Conservation (phyloP, 2,888 invertebrate species). For the Horisme vitalbata region DNA sequence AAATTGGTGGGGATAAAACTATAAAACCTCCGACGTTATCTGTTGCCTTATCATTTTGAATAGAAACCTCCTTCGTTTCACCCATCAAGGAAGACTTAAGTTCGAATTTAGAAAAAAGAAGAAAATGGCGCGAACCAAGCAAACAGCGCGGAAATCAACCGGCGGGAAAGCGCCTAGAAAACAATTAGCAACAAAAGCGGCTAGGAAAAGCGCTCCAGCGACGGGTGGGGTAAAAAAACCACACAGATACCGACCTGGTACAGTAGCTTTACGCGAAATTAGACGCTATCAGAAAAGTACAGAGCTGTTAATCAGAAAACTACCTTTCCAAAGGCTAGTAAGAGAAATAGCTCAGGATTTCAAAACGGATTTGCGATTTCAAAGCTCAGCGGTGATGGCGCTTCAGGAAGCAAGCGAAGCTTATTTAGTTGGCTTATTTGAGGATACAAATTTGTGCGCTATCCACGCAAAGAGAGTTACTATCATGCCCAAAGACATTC, state of each 20-base stretch:
- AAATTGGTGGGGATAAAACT: not conserved
- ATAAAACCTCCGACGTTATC: conserved; percentile 12
- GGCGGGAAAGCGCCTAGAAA: conserved; percentile 89
- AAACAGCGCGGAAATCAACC: conserved; percentile 88
- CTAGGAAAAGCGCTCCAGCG: conserved; percentile 87
- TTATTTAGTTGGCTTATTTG: conserved; percentile 87
- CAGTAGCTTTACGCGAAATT: conserved; percentile 87
- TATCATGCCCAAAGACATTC: conserved; percentile 71
- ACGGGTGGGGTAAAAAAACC: conserved; percentile 90
- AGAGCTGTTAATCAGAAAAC: conserved; percentile 86
- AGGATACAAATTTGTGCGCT: conserved; percentile 90
- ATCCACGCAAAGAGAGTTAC: conserved; percentile 84
- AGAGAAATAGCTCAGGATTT: conserved; percentile 89
- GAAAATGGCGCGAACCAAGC: conserved; percentile 88
- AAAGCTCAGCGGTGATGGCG: conserved; percentile 87
- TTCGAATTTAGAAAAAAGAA: not conserved
- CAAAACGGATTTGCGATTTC: conserved; percentile 87
- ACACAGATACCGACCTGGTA: conserved; percentile 87
- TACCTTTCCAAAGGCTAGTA: conserved; percentile 88
- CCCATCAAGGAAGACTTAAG: no score
- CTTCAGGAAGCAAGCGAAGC: conserved; percentile 85
- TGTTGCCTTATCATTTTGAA: not conserved
- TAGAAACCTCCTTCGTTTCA: no score
- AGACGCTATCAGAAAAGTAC: conserved; percentile 89
- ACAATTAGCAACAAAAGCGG: conserved; percentile 87